phyloP scores from a whole-genome alignment of 1,140 invertebrate genomes.

The Gonatopus flavifemur region DNA sequence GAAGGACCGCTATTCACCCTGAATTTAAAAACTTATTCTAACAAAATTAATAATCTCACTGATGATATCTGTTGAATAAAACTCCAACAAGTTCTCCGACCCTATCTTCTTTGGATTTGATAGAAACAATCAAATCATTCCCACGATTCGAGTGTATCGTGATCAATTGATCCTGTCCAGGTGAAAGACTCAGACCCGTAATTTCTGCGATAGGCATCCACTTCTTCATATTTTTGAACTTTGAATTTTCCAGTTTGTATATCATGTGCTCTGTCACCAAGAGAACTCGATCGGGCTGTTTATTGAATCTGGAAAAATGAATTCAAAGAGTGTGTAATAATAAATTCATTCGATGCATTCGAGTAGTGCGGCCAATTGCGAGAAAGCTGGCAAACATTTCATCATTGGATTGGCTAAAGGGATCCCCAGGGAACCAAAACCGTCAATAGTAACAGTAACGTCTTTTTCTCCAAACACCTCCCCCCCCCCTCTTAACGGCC shows the following conservation, averaged over 20 bases:
- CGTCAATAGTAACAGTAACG: too few species aligned
- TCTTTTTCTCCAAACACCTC: too few species aligned
- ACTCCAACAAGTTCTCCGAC: conserved; percentile 89
- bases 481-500: too few species aligned
- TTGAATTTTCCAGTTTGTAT: conserved; percentile 85
- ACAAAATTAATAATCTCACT: conserved; percentile 63
- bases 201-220: conserved; percentile 79
- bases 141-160: conserved; percentile 85
- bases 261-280: conserved; percentile 85
- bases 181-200: conserved; percentile 79
- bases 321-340: too few species aligned
- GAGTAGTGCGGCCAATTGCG: too few species aligned
- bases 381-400: too few species aligned
- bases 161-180: conserved; percentile 84
- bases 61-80: conserved; percentile 70
- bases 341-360: too few species aligned
- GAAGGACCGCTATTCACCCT: too few species aligned
- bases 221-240: conserved; percentile 86
- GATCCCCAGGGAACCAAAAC: too few species aligned
- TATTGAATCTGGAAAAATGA: conserved; percentile 83
- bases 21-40: conserved; percentile 11
- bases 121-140: conserved; percentile 85
- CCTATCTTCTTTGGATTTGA: conserved; percentile 66
- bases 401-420: too few species aligned
- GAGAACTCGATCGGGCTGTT: conserved; percentile 84